phyloP scores from a whole-genome alignment of 2,113 vertebrate species.

The Brienomyrus brachyistius region DNA sequence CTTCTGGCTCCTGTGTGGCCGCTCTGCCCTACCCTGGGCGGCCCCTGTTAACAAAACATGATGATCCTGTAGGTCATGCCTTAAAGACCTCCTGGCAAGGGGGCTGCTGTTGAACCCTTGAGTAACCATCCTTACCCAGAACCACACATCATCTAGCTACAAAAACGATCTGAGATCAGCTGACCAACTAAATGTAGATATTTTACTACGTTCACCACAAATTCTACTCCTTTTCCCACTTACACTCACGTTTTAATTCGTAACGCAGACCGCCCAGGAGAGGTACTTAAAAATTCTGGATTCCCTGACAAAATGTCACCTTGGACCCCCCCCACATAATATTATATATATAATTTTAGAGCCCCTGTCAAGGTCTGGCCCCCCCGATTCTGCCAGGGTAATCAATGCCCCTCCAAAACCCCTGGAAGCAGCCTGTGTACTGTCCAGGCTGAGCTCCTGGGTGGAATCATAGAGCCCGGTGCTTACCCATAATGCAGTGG shows the following conservation, averaged over 20 bases:
- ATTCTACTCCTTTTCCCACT: background rate
- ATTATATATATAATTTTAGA: background rate
- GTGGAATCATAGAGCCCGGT: background rate
- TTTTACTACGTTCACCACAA: background rate
- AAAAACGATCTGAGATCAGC: background rate
- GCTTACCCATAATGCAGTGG: background rate
- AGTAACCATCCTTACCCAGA: background rate
- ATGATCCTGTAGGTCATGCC: background rate
- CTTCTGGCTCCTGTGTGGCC: constrained; percentile 48
- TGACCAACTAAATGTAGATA: background rate
- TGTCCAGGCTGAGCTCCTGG: background rate
- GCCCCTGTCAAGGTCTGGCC: background rate
- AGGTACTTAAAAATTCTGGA: background rate
- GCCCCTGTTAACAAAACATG: constrained; percentile 16
- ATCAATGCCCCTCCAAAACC: background rate
- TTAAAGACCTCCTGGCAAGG: too few relatives aligned
- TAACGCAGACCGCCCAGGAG: background rate
- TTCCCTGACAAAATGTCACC: background rate
- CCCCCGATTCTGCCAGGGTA: background rate
- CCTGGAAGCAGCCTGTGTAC: background rate
- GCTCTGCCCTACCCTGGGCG: constrained; percentile 36
- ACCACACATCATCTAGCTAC: background rate
- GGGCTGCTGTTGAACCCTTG: background rate
- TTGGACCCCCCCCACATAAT: background rate
- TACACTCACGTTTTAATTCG: background rate